A percentile compares a stretch with the other conserved stretches of the same genome.
Conservation (phyloP, 2,888 invertebrate species). For the Gastracanthus pulcherrimus region DNA sequence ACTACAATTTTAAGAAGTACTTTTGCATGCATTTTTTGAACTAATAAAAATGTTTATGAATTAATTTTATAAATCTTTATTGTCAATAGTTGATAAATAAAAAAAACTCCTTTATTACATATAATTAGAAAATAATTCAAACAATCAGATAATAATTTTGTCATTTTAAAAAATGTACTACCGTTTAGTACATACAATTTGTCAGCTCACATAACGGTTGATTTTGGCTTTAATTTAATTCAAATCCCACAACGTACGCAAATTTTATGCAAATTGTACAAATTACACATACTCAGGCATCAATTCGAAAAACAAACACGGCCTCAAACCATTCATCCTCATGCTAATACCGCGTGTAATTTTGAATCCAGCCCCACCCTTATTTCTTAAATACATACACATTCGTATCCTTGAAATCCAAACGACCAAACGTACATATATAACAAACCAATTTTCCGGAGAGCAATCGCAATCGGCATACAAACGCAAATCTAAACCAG, state of each 20-base stretch:
- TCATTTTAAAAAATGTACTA: no score
- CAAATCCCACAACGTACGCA: not conserved
- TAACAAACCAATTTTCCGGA: not conserved
- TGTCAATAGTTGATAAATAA: no score
- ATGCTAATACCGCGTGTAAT: no score
- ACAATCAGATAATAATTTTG: no score
- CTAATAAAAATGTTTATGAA: no score
- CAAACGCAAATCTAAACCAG: not conserved
- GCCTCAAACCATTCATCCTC: no score
- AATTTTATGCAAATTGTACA: constrained; percentile 20
- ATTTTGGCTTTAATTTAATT: not conserved
- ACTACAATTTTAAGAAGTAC: no score
- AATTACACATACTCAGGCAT: not conserved
- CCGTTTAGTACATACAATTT: not conserved
- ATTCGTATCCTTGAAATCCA: not conserved
- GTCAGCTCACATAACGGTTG: not conserved
- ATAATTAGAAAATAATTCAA: no score
- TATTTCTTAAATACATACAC: not conserved
- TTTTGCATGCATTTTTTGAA: no score
- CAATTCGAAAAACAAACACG: constrained; percentile 32
- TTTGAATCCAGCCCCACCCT: not conserved
- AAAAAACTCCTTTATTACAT: no score
- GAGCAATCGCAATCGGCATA: not conserved
- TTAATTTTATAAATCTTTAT: no score
- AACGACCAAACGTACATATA: no score